Base-by-base conservation (phyloP, 2,797 vertebrate species). In the Onychomys torridus region DNA sequence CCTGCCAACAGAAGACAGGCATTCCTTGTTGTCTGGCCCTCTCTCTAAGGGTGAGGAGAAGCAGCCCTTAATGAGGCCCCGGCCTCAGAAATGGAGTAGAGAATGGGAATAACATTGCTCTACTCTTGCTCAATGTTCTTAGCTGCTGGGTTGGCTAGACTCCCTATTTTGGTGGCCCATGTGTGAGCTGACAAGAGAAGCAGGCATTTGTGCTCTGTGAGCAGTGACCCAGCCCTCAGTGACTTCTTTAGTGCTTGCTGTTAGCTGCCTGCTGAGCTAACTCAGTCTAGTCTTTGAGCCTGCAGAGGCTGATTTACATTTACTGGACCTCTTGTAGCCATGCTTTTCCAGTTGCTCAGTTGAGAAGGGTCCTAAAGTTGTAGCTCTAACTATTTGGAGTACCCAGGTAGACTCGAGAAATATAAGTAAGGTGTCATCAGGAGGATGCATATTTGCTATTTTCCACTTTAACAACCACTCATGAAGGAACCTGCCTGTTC, bases 1-100 rank as follows among this genome's bases (percentile, higher is more conserved):
- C 84, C 52, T 89, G 92, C 75, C 75, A 96, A 17, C 1, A 0
- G 23, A 77, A 94, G 77, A 73, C 75, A 91, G 55, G 46, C 23
- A 32, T 91, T 71, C 43, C 83, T 96, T 94, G 40, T 65, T 75
- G 92, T 61, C 96, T 91, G 65, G 57, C 69, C 43, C 29, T 84
- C 69, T 94, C 69, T 95, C 82, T 77, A 77, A 32, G 79, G 69
- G 25, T 52, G 69, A 52, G 40, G 32, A 83, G 52, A 75, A 34
- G 34, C n/a, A 77, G 79, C 77, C 16, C 32, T 92, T 92, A 94
- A 52, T 19, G 57, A 87, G 84, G 46, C 40, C 32, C 4, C 55
- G 7, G 11, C 43, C 82, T 89, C 85, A 84, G 63, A 59, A 46
- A 19, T 37, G 17, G 34, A 89, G 78, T 27, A 21, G 43, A 89